phyloP scores from a whole-genome alignment of 1,140 invertebrate genomes.

The Philopotamus ludificatus region DNA sequence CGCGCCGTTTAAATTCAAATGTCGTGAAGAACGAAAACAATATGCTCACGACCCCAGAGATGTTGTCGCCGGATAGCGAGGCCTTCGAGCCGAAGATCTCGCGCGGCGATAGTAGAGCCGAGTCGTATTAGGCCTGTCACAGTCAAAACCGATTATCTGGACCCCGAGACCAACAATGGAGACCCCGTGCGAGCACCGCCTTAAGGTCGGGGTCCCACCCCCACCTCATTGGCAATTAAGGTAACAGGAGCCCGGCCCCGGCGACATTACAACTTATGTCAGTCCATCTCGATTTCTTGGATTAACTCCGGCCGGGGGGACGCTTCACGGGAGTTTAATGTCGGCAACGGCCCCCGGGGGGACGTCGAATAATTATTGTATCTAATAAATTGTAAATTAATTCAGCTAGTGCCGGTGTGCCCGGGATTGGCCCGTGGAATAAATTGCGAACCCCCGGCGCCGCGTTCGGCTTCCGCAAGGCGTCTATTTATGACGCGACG shows the following conservation, averaged over 20 bases:
- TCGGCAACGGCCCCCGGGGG: background rate
- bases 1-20: conserved; percentile 39
- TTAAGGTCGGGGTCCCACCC: too few relatives aligned
- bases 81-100: too few relatives aligned
- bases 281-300: conserved; percentile 34
- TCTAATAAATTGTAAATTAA: conserved; percentile 36
- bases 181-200: background rate
- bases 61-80: conserved; percentile 34
- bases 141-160: too few relatives aligned
- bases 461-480: background rate
- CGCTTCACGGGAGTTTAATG: background rate
- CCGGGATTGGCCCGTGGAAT: too few relatives aligned
- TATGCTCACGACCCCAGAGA: conserved; percentile 30
- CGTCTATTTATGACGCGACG: too few relatives aligned
- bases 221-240: conserved; percentile 36
- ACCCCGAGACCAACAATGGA: too few relatives aligned
- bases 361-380: conserved; percentile 35
- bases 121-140: too few relatives aligned
- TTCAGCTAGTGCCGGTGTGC: conserved; percentile 4
- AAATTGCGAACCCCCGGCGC: background rate
- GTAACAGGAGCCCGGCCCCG: conserved; percentile 8
- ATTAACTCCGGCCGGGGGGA: conserved; percentile 17
- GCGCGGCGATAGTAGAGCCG: too few relatives aligned
- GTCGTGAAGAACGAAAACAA: conserved; percentile 41
- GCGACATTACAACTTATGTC: conserved; percentile 32